These are phyloP conservation scores for Brachymystax lenok DNA, from an alignment of 2,797 vertebrate species.

Conservation along the genomic window DNA sequence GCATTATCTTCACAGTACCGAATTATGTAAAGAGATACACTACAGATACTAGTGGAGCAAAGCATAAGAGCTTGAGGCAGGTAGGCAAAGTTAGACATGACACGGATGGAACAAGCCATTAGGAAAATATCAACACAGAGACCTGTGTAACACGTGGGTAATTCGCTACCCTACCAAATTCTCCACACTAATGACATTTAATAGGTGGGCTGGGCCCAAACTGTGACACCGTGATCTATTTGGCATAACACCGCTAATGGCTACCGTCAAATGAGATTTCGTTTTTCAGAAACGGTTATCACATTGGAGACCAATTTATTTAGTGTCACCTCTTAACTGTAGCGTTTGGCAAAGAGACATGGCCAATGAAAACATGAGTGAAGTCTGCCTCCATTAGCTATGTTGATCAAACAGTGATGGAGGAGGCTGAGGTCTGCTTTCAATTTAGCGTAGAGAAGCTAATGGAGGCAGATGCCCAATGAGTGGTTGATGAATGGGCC, in stretches of 20 bases:
- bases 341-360: slow-evolving; percentile 70
- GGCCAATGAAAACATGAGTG: slow-evolving; percentile 59
- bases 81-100: slow-evolving; percentile 21
- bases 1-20: slow-evolving; percentile 9
- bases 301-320: slow-evolving; percentile 75
- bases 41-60: not conserved
- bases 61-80: not conserved
- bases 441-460: slow-evolving; percentile 51
- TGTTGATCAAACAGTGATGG: slow-evolving; percentile 65
- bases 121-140: slow-evolving; percentile 51
- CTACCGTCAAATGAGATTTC: slow-evolving; percentile 77
- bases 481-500: slow-evolving; percentile 50
- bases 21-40: not conserved
- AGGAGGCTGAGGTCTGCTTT: slow-evolving; percentile 56
- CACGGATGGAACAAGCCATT: slow-evolving; percentile 50
- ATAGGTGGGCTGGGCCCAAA: slow-evolving; percentile 72
- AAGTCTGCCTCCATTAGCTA: slow-evolving; percentile 62
- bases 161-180: slow-evolving; percentile 62
- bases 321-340: slow-evolving; percentile 75
- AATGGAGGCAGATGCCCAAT: slow-evolving; percentile 47
- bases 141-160: slow-evolving; percentile 56
- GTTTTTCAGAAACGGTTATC: slow-evolving; percentile 74
- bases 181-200: slow-evolving; percentile 70
- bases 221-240: slow-evolving; percentile 78
- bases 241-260: slow-evolving; percentile 75